Evolutionary conservation across 2,797 vertebrate genomes (phyloP), one percentile per base, ranked within the genome.

Genomic region (Chrysocyon brachyurus): DNA sequence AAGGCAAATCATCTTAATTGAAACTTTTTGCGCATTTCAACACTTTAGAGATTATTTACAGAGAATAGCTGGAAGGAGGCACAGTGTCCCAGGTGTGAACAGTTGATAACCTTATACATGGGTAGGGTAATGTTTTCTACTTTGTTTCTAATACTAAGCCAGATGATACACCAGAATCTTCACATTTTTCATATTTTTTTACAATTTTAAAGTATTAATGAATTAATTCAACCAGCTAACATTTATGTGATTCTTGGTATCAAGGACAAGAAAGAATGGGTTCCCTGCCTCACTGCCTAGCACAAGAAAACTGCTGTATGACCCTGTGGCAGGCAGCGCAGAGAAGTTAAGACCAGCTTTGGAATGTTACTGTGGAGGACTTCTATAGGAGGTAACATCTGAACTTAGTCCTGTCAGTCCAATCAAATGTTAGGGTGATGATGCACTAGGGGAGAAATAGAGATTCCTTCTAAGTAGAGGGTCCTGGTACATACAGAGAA

Each of bases 121-220:
- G 61, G 8, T 5, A 40, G 3, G n/a, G 5, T 26, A 77, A 77
- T 46, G 28, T 22, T 90, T 84, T 26, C 79, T 12, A 78, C 81
- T 93, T 96, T 87, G 33, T 49, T 92, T 96, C 66, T 72, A 78
- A 90, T 79, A 22, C 40, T 52, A 82, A 96, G 16, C 16, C 72
- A 75, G 63, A 86, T 36, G 26, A 77, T 15, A 88, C 1, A 17
- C 31, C 21, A 85, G 72, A 81, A 94, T 83, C 46, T 79, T 72
- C 61, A 19, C 89, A 46, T 46, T 46, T 46, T 46, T 90, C 31
- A 31, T 64, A 31, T 57, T 88, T 88, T 90, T 92, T 26, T n/a
- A 77, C 77, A 19, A 56, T 36, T 84, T 88, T 81, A 21, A 79
- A 75, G 64, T 49, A 85, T 19, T 87, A 93, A 90, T 78, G 63